Percentiles rank a stretch among this genome's conserved stretches.
Conservation (phyloP, 2,797 vertebrate genomes). For the Harpagifer antarcticus region DNA sequence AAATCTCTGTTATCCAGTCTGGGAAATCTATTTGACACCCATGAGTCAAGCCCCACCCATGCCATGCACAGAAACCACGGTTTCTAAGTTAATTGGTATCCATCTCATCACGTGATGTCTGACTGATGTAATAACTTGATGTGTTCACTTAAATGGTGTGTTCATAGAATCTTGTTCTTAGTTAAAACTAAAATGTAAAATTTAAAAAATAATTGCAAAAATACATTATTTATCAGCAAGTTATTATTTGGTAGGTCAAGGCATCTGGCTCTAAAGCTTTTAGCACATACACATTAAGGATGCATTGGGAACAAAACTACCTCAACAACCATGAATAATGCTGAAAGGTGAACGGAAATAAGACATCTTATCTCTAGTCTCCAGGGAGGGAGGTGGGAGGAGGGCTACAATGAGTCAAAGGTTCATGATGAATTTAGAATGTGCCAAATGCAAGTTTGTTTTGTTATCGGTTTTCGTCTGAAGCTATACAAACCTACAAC, state of each 20-base stretch:
- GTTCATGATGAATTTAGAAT: conserved; percentile 71
- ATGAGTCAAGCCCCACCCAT: conserved; percentile 4
- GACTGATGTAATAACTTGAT: conserved; percentile 27
- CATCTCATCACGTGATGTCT: conserved; percentile 23
- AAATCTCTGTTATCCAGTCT: conserved; percentile 50
- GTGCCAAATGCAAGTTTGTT: conserved; percentile 53
- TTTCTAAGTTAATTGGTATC: conserved; percentile 37
- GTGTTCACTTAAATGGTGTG: conserved; percentile 3
- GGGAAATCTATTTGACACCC: conserved; percentile 42
- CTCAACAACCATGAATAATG: conserved; percentile 64
- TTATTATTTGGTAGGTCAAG: conserved; percentile 18
- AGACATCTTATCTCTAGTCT: conserved; percentile 69
- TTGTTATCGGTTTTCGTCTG: conserved; percentile 65
- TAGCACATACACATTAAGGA: conserved; percentile 34
- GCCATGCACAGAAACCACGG: conserved; percentile 15
- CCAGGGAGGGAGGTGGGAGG: conserved; percentile 42
- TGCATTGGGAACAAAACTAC: conserved; percentile 53
- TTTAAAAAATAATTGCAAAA: conserved; percentile 27
- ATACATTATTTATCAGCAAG: conserved; percentile 27
- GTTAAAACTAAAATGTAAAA: conserved; percentile 10
- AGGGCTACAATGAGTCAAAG: conserved; percentile 66
- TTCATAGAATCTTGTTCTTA: conserved; percentile 22
- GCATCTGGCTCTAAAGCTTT: conserved; percentile 27
- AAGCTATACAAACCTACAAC: conserved; percentile 64
- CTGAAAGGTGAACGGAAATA: conserved; percentile 71